These are phyloP conservation scores for Polypedilum pembai DNA, from an alignment of 1,140 invertebrate species.

Conservation along the genomic window DNA sequence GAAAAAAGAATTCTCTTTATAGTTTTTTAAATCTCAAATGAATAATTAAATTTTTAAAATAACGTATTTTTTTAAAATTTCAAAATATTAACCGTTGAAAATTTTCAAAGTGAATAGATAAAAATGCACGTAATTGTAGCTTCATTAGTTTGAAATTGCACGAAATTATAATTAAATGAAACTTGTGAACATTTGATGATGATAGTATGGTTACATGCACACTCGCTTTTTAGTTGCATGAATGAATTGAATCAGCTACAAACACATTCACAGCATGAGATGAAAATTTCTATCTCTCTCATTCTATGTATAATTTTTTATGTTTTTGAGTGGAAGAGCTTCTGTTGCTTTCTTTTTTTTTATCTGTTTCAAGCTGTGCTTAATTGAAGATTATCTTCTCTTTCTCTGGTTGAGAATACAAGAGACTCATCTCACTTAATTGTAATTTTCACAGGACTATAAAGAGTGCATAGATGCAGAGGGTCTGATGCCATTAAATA, in stretches of 20 bases:
- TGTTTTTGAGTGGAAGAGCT: too few relatives aligned
- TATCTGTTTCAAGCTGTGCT: conserved; percentile 16
- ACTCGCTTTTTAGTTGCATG: background rate
- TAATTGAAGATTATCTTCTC: conserved; percentile 5
- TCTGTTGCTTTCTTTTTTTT: too few relatives aligned
- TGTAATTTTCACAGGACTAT: conserved; percentile 58
- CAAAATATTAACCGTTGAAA: too few relatives aligned
- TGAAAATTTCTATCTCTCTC: background rate
- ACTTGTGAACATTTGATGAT: background rate
- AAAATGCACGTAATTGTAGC: too few relatives aligned
- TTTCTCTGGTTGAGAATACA: background rate
- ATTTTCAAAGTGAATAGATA: too few relatives aligned
- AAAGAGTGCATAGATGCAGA: conserved; percentile 82
- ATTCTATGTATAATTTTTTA: too few relatives aligned
- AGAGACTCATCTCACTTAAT: conserved; percentile 36
- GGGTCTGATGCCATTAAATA: conserved; percentile 72
- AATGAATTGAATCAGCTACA: background rate
- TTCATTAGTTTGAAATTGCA: too few relatives aligned
- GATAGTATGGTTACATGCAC: background rate
- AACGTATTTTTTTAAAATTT: too few relatives aligned
- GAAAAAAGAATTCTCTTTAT: too few relatives aligned
- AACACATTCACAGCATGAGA: background rate
- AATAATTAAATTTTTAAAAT: too few relatives aligned
- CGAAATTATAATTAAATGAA: too few relatives aligned
- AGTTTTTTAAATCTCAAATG: too few relatives aligned